Base-by-base conservation (phyloP, 2,797 vertebrate genomes). In the Sebastolobus alascanus region DNA sequence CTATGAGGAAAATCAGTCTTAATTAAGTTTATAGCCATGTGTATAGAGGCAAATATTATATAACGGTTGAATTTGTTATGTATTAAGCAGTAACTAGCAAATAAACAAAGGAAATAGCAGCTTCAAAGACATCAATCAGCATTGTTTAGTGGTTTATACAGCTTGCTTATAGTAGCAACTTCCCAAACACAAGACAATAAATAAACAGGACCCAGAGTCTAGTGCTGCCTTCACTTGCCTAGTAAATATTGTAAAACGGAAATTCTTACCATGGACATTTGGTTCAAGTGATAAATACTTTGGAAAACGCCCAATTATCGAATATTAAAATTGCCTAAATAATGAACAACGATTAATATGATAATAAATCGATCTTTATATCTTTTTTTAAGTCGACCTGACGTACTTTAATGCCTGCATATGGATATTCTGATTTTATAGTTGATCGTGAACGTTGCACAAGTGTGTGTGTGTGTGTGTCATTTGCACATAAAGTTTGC, bases 151-250 rank as follows among this genome's bases (percentile, higher is more conserved):
- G 9, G 8, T 40, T 66, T 33, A 38, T 33, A 27, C 7, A 46
- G 72, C 14, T 76, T 4, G 27, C 40, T 67, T 38, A 67, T 37
- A 86, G 29, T 52, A 68, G 68, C 55, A 25, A 68, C 61, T 85
- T 80, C 6, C 46, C 60, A 60, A 82, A 78, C 75, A 76, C 55
- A 27, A 55, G 27, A 77, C 67, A 77, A 80, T 20, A 84, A 16
- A 65, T 40, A 78, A 84, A 84, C 73, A 79, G 37, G 73, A 65
- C 31, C n/a, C 67, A 50, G n/a, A 59, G 27, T 31, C 58, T 8
- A 16, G 50, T 68, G 89, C 8, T 83, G 66, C 85, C 16, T 90
- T 90, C 43, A 61, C 0, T 2, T n/a, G 1, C 67, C 22, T 4
- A 4, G 20, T n/a, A 52, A 56, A 72, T 18, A 20, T 50, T 35